These are phyloP conservation scores for Scylla paramamosain DNA, from an alignment of 1,140 invertebrate species.

Conservation along the genomic window DNA sequence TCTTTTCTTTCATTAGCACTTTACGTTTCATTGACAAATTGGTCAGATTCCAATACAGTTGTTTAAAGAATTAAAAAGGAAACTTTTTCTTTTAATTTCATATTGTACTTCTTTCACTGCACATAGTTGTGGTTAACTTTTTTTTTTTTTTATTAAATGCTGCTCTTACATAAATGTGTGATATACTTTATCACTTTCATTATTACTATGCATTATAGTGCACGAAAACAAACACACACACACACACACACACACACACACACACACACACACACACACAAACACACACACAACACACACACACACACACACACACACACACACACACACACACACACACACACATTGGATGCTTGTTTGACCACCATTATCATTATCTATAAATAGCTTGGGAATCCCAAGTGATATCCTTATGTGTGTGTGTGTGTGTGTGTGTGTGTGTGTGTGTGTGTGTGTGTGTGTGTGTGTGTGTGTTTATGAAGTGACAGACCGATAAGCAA, in stretches of 20 bases:
- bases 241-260: no score
- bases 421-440: conserved; percentile 54
- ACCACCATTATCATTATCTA: not conserved
- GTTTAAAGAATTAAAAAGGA: not conserved
- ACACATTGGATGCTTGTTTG: not conserved
- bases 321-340: not conserved
- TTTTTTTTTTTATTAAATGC: no score
- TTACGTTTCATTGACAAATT: not conserved
- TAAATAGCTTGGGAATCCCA: not conserved
- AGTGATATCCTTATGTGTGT: not conserved
- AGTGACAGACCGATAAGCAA: not conserved
- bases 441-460: conserved; percentile 52
- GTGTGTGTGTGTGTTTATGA: conserved; percentile 7
- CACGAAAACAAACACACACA: no score
- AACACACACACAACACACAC: not conserved
- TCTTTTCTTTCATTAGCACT: not conserved
- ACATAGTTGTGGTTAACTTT: no score
- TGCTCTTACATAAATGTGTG: no score
- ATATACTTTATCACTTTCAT: no score
- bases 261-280: not conserved
- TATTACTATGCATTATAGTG: no score
- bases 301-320: not conserved
- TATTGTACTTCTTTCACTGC: no score
- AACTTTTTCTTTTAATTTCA: no score
- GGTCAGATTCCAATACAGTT: not conserved